These are phyloP conservation scores for Homalodisca vitripennis DNA, from an alignment of 1,140 invertebrate species.

Conservation along the genomic window DNA sequence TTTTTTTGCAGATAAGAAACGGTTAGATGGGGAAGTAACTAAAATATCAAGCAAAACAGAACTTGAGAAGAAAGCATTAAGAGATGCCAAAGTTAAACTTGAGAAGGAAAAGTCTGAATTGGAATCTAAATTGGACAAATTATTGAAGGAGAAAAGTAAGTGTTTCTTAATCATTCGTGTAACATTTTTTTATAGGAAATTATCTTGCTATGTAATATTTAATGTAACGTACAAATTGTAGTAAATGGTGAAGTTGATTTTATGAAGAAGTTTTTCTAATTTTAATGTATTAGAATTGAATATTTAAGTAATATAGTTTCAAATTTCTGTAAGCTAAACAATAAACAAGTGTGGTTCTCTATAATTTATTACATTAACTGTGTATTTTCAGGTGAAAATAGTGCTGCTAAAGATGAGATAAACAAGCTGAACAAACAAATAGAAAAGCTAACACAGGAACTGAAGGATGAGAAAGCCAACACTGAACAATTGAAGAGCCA, in stretches of 20 bases:
- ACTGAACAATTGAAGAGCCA: conserved; percentile 32
- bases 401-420: conserved; percentile 30
- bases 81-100: conserved; percentile 45
- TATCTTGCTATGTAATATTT: too few relatives aligned
- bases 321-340: too few relatives aligned
- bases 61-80: conserved; percentile 30
- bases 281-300: too few relatives aligned
- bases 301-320: too few relatives aligned
- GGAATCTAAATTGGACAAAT: conserved; percentile 51
- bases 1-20: conserved; percentile 2
- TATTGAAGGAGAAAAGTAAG: conserved; percentile 47
- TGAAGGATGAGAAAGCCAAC: conserved; percentile 34
- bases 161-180: too few relatives aligned
- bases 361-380: too few relatives aligned
- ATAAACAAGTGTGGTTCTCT: too few relatives aligned
- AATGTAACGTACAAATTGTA: too few relatives aligned
- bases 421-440: conserved; percentile 34
- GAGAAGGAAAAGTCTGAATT: conserved; percentile 49
- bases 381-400: conserved; percentile 24
- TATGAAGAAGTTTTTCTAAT: too few relatives aligned
- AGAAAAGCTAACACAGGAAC: conserved; percentile 29
- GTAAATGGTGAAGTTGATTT: too few relatives aligned
- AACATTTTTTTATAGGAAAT: too few relatives aligned
- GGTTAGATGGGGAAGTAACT: background rate
- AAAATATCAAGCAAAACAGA: conserved; percentile 11